Percentiles rank a stretch among this genome's conserved stretches.
These are phyloP conservation scores for Rhynchophorus ferrugineus DNA, from an alignment of 1,140 invertebrate species.

Conservation along the genomic window DNA sequence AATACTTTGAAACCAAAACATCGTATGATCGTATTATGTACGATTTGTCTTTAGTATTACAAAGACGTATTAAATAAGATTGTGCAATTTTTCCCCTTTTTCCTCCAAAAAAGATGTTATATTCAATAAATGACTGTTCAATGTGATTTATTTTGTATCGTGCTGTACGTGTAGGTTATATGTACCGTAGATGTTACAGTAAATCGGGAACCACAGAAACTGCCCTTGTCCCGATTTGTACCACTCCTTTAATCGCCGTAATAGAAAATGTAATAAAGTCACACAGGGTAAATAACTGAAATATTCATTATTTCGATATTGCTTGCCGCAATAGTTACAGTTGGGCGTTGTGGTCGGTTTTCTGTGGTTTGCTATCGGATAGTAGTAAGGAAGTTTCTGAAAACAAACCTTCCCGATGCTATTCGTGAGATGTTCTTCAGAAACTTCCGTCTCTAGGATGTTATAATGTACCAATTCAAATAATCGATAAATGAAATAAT, in stretches of 20 bases:
- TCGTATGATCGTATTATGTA: too few relatives aligned
- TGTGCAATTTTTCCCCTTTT: constrained; percentile 10
- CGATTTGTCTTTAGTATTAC: too few relatives aligned
- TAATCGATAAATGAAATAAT: constrained; percentile 10
- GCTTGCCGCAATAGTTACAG: too few relatives aligned
- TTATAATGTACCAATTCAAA: constrained; percentile 1
- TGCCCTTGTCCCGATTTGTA: not conserved
- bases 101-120: constrained; percentile 9
- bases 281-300: too few relatives aligned
- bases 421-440: not conserved
- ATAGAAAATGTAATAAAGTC: too few relatives aligned
- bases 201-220: not conserved
- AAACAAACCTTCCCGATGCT: not conserved
- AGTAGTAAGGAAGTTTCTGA: not conserved
- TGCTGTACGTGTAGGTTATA: constrained; percentile 16
- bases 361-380: constrained; percentile 3
- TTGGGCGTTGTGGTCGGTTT: too few relatives aligned
- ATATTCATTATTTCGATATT: too few relatives aligned
- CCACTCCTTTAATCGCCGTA: not conserved
- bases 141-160: constrained; percentile 17
- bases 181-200: constrained; percentile 5
- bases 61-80: too few relatives aligned
- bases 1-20: too few relatives aligned
- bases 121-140: constrained; percentile 17
- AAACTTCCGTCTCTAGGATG: not conserved